Evolutionary conservation across 2,888 invertebrate genomes (phyloP).

Genomic region (Lycia hirtaria): DNA sequence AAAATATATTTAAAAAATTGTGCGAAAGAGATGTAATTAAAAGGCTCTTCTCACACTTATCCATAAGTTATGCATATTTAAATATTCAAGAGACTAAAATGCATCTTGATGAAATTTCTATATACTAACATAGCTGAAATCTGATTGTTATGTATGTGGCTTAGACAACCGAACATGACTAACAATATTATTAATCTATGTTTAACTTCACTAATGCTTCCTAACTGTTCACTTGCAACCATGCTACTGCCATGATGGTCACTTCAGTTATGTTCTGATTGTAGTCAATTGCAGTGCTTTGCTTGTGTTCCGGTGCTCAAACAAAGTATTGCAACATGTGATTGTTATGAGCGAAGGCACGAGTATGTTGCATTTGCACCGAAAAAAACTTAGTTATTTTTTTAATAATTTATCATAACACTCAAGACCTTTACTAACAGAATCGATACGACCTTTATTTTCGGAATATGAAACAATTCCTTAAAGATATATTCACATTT

Average conservation of each 20-base stretch:
- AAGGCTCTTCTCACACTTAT: no score
- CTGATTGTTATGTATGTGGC: conserved; percentile 82
- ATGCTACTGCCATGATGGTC: conserved; percentile 70
- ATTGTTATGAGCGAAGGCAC: conserved; percentile 36
- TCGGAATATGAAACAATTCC: no score
- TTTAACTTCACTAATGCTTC: conserved; percentile 10
- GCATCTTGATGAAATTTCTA: conserved; percentile 13
- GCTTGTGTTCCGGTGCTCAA: conserved; percentile 46
- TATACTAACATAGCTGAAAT: conserved; percentile 70
- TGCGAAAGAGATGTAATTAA: no score
- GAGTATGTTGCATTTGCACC: conserved; percentile 29
- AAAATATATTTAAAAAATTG: neutral
- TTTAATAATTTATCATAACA: no score
- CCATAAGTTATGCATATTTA: neutral
- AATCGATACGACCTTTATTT: no score
- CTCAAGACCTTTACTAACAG: no score
- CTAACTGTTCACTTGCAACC: conserved; percentile 28
- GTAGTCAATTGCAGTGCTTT: conserved; percentile 55
- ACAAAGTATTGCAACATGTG: conserved; percentile 42
- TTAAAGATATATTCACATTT: no score
- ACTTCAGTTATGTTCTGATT: conserved; percentile 79
- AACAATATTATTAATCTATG: conserved; percentile 4
- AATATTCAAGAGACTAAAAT: neutral
- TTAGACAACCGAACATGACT: conserved; percentile 71
- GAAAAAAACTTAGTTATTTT: neutral